A percentile compares a stretch with the other conserved stretches of the same genome.
These are phyloP conservation scores for Stenoptilia bipunctidactyla DNA, from an alignment of 2,888 invertebrate species.

Conservation along the genomic window DNA sequence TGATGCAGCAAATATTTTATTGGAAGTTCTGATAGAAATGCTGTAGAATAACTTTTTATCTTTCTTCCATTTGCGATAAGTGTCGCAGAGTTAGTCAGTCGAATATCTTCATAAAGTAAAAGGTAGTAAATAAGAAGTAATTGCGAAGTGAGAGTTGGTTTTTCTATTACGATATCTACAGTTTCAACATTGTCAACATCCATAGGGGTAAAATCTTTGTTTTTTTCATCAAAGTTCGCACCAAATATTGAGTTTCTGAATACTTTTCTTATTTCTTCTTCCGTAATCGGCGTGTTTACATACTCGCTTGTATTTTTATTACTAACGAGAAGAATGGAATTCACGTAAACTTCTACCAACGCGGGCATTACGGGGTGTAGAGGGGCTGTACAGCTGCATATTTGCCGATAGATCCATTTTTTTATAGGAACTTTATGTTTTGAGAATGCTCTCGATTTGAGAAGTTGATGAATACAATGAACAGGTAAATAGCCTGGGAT, in stretches of 20 bases:
- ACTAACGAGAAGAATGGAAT: conserved; percentile 84
- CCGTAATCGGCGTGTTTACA: conserved; percentile 91
- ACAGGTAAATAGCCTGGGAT: conserved; percentile 94
- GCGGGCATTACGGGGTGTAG: conserved; percentile 94
- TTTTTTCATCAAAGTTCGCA: conserved; percentile 76
- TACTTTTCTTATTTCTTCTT: conserved; percentile 88
- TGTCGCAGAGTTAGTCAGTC: conserved; percentile 79
- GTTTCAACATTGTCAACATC: conserved; percentile 68
- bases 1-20: conserved; percentile 93
- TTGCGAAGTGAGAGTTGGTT: conserved; percentile 85
- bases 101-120: conserved; percentile 90
- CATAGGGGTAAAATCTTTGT: conserved; percentile 59
- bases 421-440: conserved; percentile 97
- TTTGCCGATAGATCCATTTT: conserved; percentile 96
- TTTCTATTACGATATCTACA: conserved; percentile 68
- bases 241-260: conserved; percentile 85
- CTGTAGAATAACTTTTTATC: conserved; percentile 87
- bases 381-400: conserved; percentile 89
- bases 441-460: conserved; percentile 94
- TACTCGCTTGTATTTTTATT: conserved; percentile 78
- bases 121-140: conserved; percentile 92
- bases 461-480: conserved; percentile 94
- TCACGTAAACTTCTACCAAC: conserved; percentile 94
- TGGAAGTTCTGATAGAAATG: conserved; percentile 90
- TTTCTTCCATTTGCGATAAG: conserved; percentile 77